Evolutionary conservation across 2,888 invertebrate genomes (phyloP), one percentile per base, ranked within the genome.

Genomic region (Hyalella azteca): DNA sequence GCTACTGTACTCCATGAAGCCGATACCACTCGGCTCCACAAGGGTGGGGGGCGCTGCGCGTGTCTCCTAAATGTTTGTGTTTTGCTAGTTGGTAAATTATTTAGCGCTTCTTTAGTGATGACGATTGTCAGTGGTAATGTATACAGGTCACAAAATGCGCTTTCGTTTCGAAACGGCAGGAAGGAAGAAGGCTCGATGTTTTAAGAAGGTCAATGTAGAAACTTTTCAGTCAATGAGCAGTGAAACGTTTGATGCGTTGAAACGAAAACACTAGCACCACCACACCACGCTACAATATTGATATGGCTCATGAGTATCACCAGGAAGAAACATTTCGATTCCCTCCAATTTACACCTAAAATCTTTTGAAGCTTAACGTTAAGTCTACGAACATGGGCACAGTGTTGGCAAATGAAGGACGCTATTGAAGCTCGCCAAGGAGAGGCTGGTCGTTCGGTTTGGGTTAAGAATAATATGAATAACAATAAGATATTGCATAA

Each of bases 261-360:
- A 36, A 66, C 19, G 29, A 5, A 7, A 19, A 36, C 36, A 36
- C 39, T 36, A 66, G 36, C 66, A 66, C 66, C 66, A 66, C 36
- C 66, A 66, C 66, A 32, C 32, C 66, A 66, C 13, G 66, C 66
- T 36, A 36, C 66, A 66, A 66, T 66, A 66, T 66, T 66, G 66
- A 66, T 66, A 66, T 66, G 66, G 66, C 66, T 66, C 66, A 66
- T 66, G 66, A 66, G 66, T 66, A 66, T 66, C 66, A 66, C 66
- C 19, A 66, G 66, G 66, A 66, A 66, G 66, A 66, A 36, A 66
- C 29, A 19, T 22, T 36, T 36, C 66, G 36, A 66, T 32, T 66
- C 36, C 66, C 66, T 66, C 66, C 66, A 32, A 36, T 66, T 66
- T 66, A 66, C 66, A 66, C 36, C 66, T 66, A 66, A 66, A 36